Conservation (phyloP, 2,113 vertebrate species). For the Lycocorax pyrrhopterus region DNA sequence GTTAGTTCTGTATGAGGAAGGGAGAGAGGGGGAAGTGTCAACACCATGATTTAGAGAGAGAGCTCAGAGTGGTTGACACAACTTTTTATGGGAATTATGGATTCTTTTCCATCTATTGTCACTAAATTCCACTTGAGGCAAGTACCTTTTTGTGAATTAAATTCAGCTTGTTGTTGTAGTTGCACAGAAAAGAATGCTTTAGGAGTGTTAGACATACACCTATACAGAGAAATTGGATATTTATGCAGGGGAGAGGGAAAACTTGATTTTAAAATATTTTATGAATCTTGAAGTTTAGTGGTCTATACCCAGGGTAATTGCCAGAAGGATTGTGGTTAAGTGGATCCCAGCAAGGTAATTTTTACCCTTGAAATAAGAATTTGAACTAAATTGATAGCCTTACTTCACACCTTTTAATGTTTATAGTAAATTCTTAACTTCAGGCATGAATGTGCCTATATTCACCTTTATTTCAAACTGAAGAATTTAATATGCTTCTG, state of each 20-base stretch:
- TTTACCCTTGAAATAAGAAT: not conserved
- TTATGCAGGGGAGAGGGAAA: not conserved
- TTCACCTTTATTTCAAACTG: not conserved
- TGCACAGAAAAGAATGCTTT: not conserved
- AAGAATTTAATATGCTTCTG: not conserved
- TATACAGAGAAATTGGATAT: not conserved
- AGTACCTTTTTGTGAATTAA: not conserved
- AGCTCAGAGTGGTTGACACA: not conserved
- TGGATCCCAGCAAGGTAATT: not conserved
- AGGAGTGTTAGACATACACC: not conserved
- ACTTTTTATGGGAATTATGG: not conserved
- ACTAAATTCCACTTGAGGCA: not conserved
- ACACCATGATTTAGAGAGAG: not conserved
- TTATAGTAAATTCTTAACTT: not conserved
- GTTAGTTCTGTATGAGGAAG: not conserved
- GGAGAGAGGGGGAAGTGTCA: accelerated
- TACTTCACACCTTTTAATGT: not conserved
- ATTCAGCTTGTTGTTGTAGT: not conserved
- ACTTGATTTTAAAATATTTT: not conserved
- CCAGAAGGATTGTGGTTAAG: not conserved
- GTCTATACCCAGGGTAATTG: not conserved
- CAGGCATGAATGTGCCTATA: not conserved
- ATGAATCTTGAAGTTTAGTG: not conserved
- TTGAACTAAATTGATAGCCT: not conserved
- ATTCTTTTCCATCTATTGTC: not conserved